Conservation (phyloP, 1,140 invertebrate species). For the Heliconius himera region DNA sequence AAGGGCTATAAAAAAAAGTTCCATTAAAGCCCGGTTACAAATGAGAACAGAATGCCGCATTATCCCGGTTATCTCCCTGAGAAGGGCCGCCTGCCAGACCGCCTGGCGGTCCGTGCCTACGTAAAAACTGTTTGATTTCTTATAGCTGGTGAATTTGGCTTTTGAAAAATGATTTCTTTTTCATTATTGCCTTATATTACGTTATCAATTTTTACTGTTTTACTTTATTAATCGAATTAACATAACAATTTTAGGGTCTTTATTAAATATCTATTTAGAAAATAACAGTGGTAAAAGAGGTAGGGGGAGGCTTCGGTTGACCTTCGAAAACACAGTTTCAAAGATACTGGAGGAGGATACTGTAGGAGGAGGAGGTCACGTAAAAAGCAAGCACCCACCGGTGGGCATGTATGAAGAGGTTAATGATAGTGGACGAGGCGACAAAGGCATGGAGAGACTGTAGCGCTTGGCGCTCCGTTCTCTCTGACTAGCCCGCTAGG, state of each 20-base stretch:
- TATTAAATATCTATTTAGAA: no score
- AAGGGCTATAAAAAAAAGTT: slow-evolving; percentile 64
- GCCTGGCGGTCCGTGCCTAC: slow-evolving; percentile 21
- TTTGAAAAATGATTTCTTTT: slow-evolving; percentile 19
- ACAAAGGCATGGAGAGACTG: no score
- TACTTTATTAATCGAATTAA: slow-evolving; percentile 17
- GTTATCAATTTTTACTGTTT: slow-evolving; percentile 6
- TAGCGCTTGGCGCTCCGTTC: no score
- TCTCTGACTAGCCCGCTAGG: no score
- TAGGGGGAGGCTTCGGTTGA: no score
- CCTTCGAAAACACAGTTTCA: no score
- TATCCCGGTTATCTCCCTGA: slow-evolving; percentile 64
- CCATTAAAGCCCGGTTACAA: slow-evolving; percentile 70
- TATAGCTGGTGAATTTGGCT: slow-evolving; percentile 19
- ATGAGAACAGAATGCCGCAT: slow-evolving; percentile 62
- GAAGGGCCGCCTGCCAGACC: slow-evolving; percentile 44
- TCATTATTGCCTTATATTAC: not conserved
- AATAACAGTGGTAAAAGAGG: no score
- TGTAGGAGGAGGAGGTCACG: no score
- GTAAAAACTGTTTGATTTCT: slow-evolving; percentile 27
- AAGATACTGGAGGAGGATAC: no score
- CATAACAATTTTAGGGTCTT: not conserved
- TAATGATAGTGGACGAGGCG: no score
- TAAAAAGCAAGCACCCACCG: no score
- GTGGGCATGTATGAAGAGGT: no score